A percentile compares a stretch with the other conserved stretches of the same genome.
Evolutionary conservation across 2,888 invertebrate genomes (phyloP).

Genomic region (Myathropa florea): DNA sequence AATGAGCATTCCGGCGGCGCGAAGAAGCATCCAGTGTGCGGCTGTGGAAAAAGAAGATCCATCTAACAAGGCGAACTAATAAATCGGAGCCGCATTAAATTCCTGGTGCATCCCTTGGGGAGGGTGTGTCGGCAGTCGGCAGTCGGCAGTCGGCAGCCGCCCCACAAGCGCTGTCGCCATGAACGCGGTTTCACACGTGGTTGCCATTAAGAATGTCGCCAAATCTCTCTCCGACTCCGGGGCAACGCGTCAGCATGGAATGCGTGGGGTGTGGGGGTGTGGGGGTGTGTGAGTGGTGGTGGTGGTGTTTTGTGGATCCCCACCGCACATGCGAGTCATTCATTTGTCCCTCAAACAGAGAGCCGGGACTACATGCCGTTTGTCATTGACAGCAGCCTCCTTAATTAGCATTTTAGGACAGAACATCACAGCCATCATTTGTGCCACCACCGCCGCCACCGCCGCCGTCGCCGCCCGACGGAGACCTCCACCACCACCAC

Average conservation of each 20-base stretch:
- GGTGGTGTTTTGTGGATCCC: neutral
- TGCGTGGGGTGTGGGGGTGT: neutral
- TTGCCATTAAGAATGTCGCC: conserved; percentile 68
- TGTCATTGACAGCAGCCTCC: conserved; percentile 69
- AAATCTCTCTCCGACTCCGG: conserved; percentile 47
- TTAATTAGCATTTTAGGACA: conserved; percentile 70
- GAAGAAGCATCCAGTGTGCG: conserved; percentile 3
- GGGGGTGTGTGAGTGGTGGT: too few species aligned
- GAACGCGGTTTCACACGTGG: conserved; percentile 63
- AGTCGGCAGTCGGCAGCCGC: neutral
- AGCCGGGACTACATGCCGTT: conserved; percentile 39
- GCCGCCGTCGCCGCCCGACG: neutral
- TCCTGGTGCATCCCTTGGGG: conserved; percentile 34
- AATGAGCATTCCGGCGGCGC: conserved; percentile 40
- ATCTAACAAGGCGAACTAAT: conserved; percentile 64
- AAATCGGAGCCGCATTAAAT: conserved; percentile 59
- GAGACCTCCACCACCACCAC: neutral
- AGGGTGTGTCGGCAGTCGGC: neutral
- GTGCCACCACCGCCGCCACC: neutral
- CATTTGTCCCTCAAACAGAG: conserved; percentile 52
- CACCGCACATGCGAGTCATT: conserved; percentile 55
- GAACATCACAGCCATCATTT: conserved; percentile 47
- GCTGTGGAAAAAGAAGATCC: neutral
- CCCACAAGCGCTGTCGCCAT: conserved; percentile 21
- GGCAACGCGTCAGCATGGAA: conserved; percentile 1